A percentile compares a stretch with the other conserved stretches of the same genome.
phyloP scores from a whole-genome alignment of 2,797 vertebrate genomes.

The Xenopus petersii region DNA sequence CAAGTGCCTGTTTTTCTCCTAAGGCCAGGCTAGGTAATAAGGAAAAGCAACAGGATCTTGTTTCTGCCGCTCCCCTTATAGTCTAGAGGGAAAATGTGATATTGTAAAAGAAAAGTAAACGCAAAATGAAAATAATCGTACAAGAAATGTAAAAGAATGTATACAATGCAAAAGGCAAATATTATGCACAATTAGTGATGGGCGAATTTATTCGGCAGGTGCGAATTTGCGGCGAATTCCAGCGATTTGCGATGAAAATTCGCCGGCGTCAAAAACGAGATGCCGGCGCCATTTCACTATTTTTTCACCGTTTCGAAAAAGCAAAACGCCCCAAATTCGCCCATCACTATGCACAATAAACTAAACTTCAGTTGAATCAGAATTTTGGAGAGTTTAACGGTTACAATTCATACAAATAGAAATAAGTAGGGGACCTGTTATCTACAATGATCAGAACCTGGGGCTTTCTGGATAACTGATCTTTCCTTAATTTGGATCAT shows the following conservation, averaged over 20 bases:
- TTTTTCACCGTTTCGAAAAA: no score
- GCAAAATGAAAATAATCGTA: conserved; percentile 30
- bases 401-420: not conserved
- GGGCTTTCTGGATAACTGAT: no score
- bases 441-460: no score
- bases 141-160: conserved; percentile 14
- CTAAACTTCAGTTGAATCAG: conserved; percentile 16
- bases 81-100: conserved; percentile 19
- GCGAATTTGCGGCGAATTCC: no score
- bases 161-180: conserved; percentile 23
- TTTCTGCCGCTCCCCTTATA: not conserved
- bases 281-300: no score
- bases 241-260: no score
- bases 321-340: no score
- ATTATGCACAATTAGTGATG: not conserved
- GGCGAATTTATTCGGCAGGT: no score
- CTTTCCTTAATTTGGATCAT: no score
- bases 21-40: not conserved
- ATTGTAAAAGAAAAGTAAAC: conserved; percentile 5
- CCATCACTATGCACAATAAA: not conserved
- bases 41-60: not conserved
- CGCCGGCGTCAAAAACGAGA: no score
- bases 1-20: conserved; percentile 54
- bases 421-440: no score
- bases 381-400: conserved; percentile 50